These are phyloP conservation scores for mouse (Mus musculus) DNA, from an alignment of 2,113 vertebrate genomes.

Conservation along the genomic window GRCm39 chr2:165722001-165722500, in stretches of 20 bases:
- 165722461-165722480: constrained; percentile 69
- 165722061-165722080: constrained; percentile 19
- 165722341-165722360: constrained; percentile 64
- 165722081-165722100: constrained; percentile 71
- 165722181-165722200: constrained; percentile 61
- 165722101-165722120: constrained; percentile 67
- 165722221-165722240: constrained; percentile 66
- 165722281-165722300: constrained; percentile 48
- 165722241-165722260: constrained; percentile 71
- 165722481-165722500: constrained; percentile 53
- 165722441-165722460: constrained; percentile 70
- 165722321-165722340: constrained; percentile 70
- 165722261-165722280: constrained; percentile 42
- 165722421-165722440: constrained; percentile 76
- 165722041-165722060: constrained; percentile 63
- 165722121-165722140: constrained; percentile 35
- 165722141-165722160: constrained; percentile 55
- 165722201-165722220: constrained; percentile 61
- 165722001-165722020: constrained; percentile 58
- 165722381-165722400: constrained; percentile 55
- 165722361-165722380: constrained; percentile 58
- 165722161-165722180: constrained; percentile 72
- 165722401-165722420: constrained; percentile 20
- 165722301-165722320: constrained; percentile 71
- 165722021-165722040: constrained; percentile 36